phyloP scores from a whole-genome alignment of 2,113 vertebrate species.

The Protobothrops flavoviridis region DNA sequence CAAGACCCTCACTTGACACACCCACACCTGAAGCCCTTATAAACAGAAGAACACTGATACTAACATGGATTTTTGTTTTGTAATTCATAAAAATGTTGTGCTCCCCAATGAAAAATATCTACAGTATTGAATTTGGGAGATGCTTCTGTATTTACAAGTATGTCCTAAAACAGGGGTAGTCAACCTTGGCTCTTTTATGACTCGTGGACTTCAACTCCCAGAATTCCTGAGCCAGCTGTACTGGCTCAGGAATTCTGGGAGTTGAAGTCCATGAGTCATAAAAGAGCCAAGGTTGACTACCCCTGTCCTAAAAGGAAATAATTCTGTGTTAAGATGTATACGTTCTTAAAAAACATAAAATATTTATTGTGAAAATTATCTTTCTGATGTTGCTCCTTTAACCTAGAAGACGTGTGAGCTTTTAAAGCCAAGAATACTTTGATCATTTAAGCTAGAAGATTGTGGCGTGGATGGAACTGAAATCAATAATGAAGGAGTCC shows the following conservation, averaged over 20 bases:
- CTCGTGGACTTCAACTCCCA: no score
- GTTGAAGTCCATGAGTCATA: no score
- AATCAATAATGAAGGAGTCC: not conserved
- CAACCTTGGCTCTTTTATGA: no score
- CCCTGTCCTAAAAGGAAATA: not conserved
- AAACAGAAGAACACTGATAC: no score
- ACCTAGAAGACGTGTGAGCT: not conserved
- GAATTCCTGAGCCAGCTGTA: no score
- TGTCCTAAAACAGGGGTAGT: not conserved
- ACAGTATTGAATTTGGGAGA: not conserved
- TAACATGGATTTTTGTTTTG: not conserved
- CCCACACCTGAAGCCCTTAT: no score
- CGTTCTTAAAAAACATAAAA: not conserved
- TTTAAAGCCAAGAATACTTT: not conserved
- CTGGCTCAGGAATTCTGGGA: no score
- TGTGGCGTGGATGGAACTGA: not conserved
- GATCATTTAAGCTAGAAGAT: not conserved
- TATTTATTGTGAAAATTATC: not conserved
- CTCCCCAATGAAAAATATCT: not conserved
- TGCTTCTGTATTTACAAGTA: not conserved
- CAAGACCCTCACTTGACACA: no score
- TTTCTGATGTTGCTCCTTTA: not conserved
- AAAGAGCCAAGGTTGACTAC: no score
- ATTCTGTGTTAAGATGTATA: not conserved
- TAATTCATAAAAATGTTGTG: not conserved